Conservation (phyloP, 2,797 vertebrate species). For the Knipowitschia caucasica region DNA sequence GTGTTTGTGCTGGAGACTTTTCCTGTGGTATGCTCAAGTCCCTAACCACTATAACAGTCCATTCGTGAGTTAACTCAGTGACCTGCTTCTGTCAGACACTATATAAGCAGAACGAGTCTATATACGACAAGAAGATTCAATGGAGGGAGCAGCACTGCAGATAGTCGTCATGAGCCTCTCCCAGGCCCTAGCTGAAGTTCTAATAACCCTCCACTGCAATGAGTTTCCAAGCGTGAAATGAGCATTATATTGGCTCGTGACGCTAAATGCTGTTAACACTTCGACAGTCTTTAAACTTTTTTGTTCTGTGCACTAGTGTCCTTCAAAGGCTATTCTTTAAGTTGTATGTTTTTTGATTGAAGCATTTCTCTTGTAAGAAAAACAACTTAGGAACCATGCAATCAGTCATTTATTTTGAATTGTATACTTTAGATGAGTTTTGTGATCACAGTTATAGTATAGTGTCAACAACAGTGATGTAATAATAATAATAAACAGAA, state of each 20-base stretch:
- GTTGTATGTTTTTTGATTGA: no score
- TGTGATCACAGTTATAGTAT: no score
- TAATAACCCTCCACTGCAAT: slow-evolving; percentile 34
- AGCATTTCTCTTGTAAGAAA: no score
- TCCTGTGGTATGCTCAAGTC: slow-evolving; percentile 34
- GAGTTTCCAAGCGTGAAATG: slow-evolving; percentile 45
- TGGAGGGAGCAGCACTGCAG: slow-evolving; percentile 30
- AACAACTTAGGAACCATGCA: no score
- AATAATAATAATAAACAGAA: no score
- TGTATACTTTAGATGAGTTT: no score
- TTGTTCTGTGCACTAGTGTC: background rate
- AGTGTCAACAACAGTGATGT: no score
- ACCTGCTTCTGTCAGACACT: slow-evolving; percentile 66
- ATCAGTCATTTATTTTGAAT: no score
- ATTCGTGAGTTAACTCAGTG: slow-evolving; percentile 51
- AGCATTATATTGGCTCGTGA: slow-evolving; percentile 40
- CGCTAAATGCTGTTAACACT: slow-evolving; percentile 33
- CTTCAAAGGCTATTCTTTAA: no score
- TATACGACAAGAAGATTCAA: slow-evolving; percentile 31
- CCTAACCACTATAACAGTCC: slow-evolving; percentile 16
- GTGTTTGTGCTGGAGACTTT: slow-evolving; percentile 4
- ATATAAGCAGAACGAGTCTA: slow-evolving; percentile 35
- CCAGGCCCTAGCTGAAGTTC: slow-evolving; percentile 35
- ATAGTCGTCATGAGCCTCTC: slow-evolving; percentile 42
- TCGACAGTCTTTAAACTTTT: background rate